These are phyloP conservation scores for Anguilla pacifica DNA, from an alignment of 2,797 vertebrate genomes.

Conservation along the genomic window DNA sequence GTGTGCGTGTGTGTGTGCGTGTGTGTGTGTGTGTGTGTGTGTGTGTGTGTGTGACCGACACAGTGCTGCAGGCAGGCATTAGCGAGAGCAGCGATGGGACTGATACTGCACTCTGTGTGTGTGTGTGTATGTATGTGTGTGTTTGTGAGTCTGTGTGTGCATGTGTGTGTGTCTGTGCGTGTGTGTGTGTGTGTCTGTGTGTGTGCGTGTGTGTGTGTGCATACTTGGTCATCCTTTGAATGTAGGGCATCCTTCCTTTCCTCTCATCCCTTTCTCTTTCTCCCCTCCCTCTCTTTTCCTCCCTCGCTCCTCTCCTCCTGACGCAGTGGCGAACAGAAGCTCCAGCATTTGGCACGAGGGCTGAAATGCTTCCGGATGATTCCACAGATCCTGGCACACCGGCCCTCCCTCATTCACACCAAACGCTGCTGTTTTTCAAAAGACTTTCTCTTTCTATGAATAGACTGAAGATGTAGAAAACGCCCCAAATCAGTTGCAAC, in stretches of 20 bases:
- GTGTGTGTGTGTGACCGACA: constrained; percentile 5
- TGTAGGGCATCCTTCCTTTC: constrained; percentile 27
- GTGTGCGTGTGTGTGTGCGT: constrained; percentile 42
- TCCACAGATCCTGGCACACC: neutral
- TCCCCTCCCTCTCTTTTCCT: neutral
- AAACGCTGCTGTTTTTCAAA: neutral
- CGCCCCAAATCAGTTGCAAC: too few relatives aligned
- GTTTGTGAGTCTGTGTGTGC: neutral
- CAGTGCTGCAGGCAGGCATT: too few relatives aligned
- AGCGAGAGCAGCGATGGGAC: too few relatives aligned
- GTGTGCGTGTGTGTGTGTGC: neutral
- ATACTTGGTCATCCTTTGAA: neutral
- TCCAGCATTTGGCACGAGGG: constrained; percentile 34
- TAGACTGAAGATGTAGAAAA: neutral
- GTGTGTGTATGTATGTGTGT: constrained; percentile 5
- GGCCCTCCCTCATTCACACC: neutral
- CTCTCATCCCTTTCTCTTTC: constrained; percentile 34
- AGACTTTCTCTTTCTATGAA: too few relatives aligned
- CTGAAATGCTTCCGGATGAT: constrained; percentile 13
- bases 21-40: constrained; percentile 34
- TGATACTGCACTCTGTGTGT: too few relatives aligned
- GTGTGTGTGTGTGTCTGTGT: constrained; percentile 46
- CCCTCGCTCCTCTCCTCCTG: neutral
- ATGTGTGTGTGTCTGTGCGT: constrained; percentile 12
- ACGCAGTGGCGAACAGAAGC: constrained; percentile 38